These are phyloP conservation scores for Eristalis tenax DNA, from an alignment of 2,888 invertebrate genomes.

Conservation along the genomic window DNA sequence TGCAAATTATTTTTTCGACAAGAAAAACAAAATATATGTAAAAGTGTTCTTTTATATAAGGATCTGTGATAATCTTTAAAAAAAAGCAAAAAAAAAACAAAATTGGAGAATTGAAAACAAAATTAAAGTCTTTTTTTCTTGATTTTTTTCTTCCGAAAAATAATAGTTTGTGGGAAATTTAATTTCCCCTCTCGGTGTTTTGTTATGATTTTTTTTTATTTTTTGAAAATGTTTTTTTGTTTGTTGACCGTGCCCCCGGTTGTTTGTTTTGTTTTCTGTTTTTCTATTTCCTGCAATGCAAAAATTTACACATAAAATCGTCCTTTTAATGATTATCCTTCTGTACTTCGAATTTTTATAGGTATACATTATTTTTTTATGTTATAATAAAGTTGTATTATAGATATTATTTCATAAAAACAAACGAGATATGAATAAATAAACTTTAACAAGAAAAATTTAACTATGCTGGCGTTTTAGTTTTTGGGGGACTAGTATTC, in stretches of 20 bases:
- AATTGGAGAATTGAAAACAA: conserved; percentile 33
- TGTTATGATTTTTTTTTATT: conserved; percentile 9
- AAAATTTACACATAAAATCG: not conserved
- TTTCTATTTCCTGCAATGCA: not conserved
- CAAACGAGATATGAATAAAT: conserved; percentile 49
- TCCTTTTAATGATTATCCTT: conserved; percentile 50
- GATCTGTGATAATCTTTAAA: conserved; percentile 70
- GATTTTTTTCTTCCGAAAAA: not conserved
- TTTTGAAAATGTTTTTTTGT: conserved; percentile 16
- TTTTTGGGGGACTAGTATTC: too few species aligned
- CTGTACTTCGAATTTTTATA: conserved; percentile 55
- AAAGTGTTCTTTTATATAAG: conserved; percentile 65
- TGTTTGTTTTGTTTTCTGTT: conserved; percentile 18
- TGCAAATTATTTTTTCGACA: not conserved
- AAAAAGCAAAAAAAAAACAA: conserved; percentile 39
- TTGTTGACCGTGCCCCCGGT: not conserved
- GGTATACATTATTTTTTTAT: conserved; percentile 48
- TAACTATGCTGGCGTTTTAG: not conserved
- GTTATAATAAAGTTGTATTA: conserved; percentile 70
- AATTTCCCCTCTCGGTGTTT: not conserved
- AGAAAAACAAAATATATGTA: conserved; percentile 41
- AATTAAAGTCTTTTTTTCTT: not conserved
- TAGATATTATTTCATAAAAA: conserved; percentile 68
- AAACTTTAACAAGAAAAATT: not conserved
- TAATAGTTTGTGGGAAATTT: not conserved